phyloP scores from a whole-genome alignment of 2,113 vertebrate species.

The Dicerorhinus sumatrensis region DNA sequence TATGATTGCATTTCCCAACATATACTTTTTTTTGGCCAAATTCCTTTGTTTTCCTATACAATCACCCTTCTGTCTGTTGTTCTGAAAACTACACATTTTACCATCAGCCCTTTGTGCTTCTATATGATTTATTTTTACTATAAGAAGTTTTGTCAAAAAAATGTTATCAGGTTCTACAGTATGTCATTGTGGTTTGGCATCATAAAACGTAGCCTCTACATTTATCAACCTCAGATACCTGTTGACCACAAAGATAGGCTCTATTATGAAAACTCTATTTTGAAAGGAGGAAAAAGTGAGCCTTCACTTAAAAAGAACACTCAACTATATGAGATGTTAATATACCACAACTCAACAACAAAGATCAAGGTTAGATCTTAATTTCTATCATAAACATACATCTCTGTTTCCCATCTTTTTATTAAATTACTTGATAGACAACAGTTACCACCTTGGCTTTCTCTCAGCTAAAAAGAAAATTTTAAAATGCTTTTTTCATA shows the following conservation, averaged over 20 bases:
- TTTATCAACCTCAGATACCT: conserved; percentile 78
- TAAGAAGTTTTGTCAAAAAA: conserved; percentile 47
- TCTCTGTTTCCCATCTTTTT: conserved; percentile 8
- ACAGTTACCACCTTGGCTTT: conserved; percentile 25
- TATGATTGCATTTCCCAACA: neutral
- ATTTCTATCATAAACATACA: neutral
- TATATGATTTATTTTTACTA: conserved; percentile 64
- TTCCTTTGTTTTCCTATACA: conserved; percentile 6
- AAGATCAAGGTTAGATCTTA: conserved; percentile 26
- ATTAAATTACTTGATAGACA: neutral
- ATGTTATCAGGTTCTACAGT: conserved; percentile 32
- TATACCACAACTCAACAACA: neutral
- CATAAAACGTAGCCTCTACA: conserved; percentile 53
- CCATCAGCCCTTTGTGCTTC: conserved; percentile 27
- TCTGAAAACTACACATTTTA: conserved; percentile 36
- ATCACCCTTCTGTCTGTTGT: neutral
- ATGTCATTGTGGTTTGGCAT: conserved; percentile 68
- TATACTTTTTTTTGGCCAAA: neutral
- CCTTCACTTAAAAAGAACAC: conserved; percentile 56
- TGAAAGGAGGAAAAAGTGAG: conserved; percentile 4
- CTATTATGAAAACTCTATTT: conserved; percentile 23
- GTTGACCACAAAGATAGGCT: conserved; percentile 71
- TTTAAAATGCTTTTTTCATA: conserved; percentile 17
- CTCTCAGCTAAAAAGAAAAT: conserved; percentile 42
- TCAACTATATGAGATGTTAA: neutral